Percentiles rank a stretch among this genome's conserved stretches.
These are phyloP conservation scores for Germaria angustata DNA, from an alignment of 2,888 invertebrate genomes.

Conservation along the genomic window DNA sequence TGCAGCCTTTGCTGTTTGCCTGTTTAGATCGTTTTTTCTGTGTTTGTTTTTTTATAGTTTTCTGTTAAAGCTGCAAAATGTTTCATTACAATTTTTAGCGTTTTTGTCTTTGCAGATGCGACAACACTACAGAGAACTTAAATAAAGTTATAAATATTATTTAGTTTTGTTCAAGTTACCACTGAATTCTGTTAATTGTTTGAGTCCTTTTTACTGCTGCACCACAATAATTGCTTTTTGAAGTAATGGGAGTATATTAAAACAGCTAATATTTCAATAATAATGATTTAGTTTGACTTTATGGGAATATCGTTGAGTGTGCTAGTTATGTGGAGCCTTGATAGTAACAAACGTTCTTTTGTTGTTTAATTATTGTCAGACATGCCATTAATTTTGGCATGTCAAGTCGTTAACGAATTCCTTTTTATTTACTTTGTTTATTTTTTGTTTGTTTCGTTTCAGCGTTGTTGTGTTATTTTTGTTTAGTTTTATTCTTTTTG, in stretches of 20 bases:
- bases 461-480: constrained; percentile 44
- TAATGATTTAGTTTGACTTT: neutral
- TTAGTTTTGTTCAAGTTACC: neutral
- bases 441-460: constrained; percentile 26
- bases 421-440: constrained; percentile 70
- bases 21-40: constrained; percentile 66
- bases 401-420: constrained; percentile 79
- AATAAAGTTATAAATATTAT: constrained; percentile 3
- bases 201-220: neutral
- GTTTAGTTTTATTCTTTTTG: constrained; percentile 33
- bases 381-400: constrained; percentile 80
- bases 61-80: constrained; percentile 56
- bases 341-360: constrained; percentile 68
- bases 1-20: constrained; percentile 43
- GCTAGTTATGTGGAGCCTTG: constrained; percentile 53
- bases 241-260: too few species aligned
- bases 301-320: constrained; percentile 25
- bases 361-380: constrained; percentile 79
- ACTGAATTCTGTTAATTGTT: neutral
- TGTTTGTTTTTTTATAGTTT: constrained; percentile 45
- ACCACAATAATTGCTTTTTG: too few species aligned
- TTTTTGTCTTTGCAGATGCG: constrained; percentile 37
- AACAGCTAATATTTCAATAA: too few species aligned
- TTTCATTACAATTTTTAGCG: constrained; percentile 45
- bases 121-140: neutral